phyloP scores from a whole-genome alignment of 2,113 vertebrate genomes.

The Syrmaticus mikado region DNA sequence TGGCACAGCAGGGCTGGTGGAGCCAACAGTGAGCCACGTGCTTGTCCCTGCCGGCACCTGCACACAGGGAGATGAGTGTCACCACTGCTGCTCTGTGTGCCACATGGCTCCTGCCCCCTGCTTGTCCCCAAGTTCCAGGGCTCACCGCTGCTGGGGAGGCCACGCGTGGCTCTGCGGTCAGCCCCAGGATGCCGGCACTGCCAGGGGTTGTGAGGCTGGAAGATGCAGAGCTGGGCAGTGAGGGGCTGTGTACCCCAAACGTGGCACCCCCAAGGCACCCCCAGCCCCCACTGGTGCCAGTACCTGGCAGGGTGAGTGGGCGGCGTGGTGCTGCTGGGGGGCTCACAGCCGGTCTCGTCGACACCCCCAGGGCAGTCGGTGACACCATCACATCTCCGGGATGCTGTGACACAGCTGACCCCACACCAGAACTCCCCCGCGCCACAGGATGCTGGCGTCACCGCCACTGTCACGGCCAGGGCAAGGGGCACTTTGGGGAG shows the following conservation, averaged over 20 bases:
- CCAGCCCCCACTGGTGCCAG: accelerated
- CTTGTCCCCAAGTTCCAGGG: background rate
- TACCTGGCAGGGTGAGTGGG: background rate
- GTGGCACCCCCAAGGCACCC: background rate
- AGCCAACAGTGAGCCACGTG: background rate
- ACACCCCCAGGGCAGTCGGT: slow-evolving; percentile 78
- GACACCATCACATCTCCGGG: slow-evolving; percentile 74
- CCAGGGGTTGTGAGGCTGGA: background rate
- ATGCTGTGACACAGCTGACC: slow-evolving; percentile 75
- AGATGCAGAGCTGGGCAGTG: background rate
- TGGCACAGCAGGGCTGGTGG: background rate
- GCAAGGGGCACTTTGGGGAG: slow-evolving; percentile 25
- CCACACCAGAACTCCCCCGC: slow-evolving; percentile 76
- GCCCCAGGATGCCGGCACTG: background rate
- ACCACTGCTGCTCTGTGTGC: background rate
- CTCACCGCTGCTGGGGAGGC: background rate
- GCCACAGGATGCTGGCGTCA: slow-evolving; percentile 51
- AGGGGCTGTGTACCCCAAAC: accelerated
- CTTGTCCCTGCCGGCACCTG: background rate
- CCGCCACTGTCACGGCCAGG: background rate
- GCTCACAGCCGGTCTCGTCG: slow-evolving; percentile 79
- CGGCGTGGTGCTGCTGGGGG: background rate
- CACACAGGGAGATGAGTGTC: background rate
- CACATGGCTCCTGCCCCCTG: background rate
- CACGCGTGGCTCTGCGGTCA: background rate